Conservation (phyloP, 2,113 vertebrate genomes). For the Atrichornis clamosus region DNA sequence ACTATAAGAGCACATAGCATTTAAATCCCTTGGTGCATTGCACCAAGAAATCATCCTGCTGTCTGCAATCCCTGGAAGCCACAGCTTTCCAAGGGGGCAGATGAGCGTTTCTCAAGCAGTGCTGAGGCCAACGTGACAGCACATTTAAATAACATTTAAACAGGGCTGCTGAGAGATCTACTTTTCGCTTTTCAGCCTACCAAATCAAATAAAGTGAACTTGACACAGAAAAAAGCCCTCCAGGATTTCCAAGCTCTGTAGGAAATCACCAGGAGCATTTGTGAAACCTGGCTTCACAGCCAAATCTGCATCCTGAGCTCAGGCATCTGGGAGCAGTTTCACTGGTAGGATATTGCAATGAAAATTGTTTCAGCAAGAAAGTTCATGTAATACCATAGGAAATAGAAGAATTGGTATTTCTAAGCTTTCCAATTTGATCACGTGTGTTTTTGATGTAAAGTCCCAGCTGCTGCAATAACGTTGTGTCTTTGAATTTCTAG, state of each 20-base stretch:
- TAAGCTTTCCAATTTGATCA: neutral
- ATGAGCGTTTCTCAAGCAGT: neutral
- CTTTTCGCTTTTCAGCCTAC: neutral
- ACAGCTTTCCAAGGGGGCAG: neutral
- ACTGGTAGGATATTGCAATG: neutral
- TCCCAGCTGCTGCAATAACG: neutral
- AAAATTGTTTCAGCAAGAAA: conserved; percentile 12
- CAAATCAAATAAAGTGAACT: neutral
- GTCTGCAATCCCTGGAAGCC: neutral
- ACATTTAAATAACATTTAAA: conserved; percentile 13
- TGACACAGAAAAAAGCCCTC: neutral
- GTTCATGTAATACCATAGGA: neutral
- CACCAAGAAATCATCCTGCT: neutral
- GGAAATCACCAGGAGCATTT: neutral
- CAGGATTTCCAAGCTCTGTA: neutral
- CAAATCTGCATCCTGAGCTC: neutral
- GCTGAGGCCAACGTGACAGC: neutral
- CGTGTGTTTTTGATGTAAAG: neutral
- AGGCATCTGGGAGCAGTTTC: neutral
- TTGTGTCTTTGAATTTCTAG: neutral
- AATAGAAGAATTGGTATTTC: neutral
- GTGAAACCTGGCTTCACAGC: neutral
- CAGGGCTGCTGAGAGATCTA: neutral
- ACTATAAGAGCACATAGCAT: neutral
- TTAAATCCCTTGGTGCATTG: neutral